phyloP scores from a whole-genome alignment of 2,888 invertebrate genomes.

The Drosophila paracracens region DNA sequence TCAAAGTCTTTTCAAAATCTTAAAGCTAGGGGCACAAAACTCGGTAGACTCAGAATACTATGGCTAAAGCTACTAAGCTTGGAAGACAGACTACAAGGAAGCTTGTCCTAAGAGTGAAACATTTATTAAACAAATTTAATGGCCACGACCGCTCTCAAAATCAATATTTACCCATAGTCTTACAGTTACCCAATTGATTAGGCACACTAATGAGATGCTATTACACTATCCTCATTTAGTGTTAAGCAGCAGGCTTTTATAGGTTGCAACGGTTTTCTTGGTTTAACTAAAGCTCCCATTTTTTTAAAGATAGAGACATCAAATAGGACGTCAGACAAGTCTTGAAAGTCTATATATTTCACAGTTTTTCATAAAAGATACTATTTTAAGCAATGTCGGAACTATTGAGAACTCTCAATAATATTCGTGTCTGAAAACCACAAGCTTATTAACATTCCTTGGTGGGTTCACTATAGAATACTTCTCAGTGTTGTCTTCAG shows the following conservation, averaged over 20 bases:
- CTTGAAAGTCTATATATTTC: not conserved
- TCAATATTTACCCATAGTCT: not conserved
- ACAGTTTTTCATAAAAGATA: not conserved
- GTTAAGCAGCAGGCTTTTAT: not conserved
- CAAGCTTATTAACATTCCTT: not conserved
- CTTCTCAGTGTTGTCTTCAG: not conserved
- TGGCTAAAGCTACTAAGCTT: not conserved
- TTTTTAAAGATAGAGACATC: not conserved
- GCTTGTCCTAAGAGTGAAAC: not conserved
- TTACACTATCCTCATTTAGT: not conserved
- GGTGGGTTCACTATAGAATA: not conserved
- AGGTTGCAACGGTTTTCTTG: not conserved
- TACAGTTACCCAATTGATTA: not conserved
- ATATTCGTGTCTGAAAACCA: not conserved
- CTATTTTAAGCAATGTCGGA: not conserved
- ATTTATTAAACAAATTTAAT: not conserved
- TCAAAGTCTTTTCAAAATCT: no score
- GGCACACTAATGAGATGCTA: not conserved
- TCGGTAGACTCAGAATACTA: not conserved
- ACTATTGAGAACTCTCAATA: not conserved
- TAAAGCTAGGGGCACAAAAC: no score
- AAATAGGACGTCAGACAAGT: not conserved
- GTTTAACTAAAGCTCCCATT: not conserved
- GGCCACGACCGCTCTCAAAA: not conserved
- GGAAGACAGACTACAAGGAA: not conserved